phyloP scores from a whole-genome alignment of 1,140 invertebrate genomes.

The Drosophila albomicans region DNA sequence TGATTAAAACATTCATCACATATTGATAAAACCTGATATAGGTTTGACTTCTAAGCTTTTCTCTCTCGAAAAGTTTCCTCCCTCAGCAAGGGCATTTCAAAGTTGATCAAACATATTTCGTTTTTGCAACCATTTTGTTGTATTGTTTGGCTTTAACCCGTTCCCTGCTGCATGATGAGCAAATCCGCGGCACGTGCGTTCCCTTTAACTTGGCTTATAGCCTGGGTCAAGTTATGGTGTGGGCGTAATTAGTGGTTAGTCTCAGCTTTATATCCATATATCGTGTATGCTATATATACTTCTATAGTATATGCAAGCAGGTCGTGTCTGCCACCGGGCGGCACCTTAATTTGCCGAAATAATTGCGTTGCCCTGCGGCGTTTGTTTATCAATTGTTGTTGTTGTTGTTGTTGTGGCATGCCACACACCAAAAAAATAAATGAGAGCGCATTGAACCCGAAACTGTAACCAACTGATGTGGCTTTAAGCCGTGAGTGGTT shows the following conservation, averaged over 20 bases:
- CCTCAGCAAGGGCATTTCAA: conserved; percentile 1
- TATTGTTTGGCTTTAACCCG: conserved; percentile 41
- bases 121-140: conserved; percentile 48
- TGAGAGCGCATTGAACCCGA: conserved; percentile 73
- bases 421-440: conserved; percentile 32
- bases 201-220: conserved; percentile 15
- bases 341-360: conserved; percentile 69
- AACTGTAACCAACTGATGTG: conserved; percentile 53
- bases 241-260: conserved; percentile 65
- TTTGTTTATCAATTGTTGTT: conserved; percentile 69
- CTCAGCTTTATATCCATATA: conserved; percentile 15
- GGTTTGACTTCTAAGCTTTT: too few relatives aligned
- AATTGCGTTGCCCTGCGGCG: conserved; percentile 18
- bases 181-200: conserved; percentile 65
- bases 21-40: too few relatives aligned
- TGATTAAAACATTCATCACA: too few relatives aligned
- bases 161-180: conserved; percentile 17
- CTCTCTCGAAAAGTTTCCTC: background rate
- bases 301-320: conserved; percentile 5
- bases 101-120: background rate
- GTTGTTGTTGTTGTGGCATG: conserved; percentile 26
- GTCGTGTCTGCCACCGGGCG: conserved; percentile 64
- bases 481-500: background rate
- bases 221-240: conserved; percentile 59
- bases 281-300: conserved; percentile 4